These are phyloP conservation scores for Choloepus didactylus DNA, from an alignment of 2,797 vertebrate species.

Conservation along the genomic window DNA sequence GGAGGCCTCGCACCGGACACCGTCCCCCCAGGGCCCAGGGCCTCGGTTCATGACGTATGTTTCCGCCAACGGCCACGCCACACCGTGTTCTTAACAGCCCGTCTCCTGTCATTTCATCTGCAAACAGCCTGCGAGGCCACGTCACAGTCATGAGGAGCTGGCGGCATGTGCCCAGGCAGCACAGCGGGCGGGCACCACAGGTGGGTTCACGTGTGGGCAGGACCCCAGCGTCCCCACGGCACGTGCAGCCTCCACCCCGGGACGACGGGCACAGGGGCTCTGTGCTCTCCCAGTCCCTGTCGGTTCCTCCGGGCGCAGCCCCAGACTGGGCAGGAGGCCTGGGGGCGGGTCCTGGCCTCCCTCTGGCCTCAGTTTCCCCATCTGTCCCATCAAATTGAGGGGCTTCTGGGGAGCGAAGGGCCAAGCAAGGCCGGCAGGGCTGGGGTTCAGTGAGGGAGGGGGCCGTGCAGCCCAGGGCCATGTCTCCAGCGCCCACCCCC, in stretches of 20 bases:
- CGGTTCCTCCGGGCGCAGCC: neutral
- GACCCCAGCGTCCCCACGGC: no score
- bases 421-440: neutral
- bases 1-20: neutral
- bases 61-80: neutral
- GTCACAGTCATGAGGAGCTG: no score
- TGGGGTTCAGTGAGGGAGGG: neutral
- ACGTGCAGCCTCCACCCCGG: neutral
- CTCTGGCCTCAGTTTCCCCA: neutral
- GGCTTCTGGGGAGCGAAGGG: neutral
- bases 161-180: neutral
- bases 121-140: no score
- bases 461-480: fast-evolving
- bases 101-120: neutral
- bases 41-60: neutral
- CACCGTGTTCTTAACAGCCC: neutral
- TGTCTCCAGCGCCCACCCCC: neutral
- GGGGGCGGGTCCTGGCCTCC: neutral
- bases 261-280: neutral
- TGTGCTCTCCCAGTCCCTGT: neutral
- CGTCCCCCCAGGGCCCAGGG: neutral
- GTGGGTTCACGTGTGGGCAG: neutral
- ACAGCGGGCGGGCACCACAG: neutral
- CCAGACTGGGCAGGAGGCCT: neutral
- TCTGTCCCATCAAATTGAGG: neutral